These are phyloP conservation scores for Aradophagus sp. DNA, from an alignment of 1,140 invertebrate species.

Conservation along the genomic window DNA sequence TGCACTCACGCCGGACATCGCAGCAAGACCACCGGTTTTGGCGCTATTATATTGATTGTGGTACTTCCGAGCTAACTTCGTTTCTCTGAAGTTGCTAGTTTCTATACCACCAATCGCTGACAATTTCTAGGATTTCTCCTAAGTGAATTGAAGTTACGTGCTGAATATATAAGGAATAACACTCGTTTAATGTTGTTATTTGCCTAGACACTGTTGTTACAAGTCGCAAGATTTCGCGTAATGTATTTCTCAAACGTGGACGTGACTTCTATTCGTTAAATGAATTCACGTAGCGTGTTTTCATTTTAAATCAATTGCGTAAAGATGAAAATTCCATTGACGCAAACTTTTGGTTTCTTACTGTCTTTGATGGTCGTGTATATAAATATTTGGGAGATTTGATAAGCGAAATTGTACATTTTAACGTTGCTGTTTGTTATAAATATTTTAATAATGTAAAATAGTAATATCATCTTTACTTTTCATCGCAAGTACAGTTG, in stretches of 20 bases:
- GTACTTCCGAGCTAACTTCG: slow-evolving; percentile 70
- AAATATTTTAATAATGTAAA: too few relatives aligned
- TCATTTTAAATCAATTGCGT: too few relatives aligned
- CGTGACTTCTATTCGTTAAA: not conserved
- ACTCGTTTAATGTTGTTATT: slow-evolving; percentile 39
- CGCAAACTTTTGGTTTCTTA: too few relatives aligned
- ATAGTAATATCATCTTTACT: too few relatives aligned
- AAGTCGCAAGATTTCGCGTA: slow-evolving; percentile 36
- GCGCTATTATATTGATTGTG: slow-evolving; percentile 74
- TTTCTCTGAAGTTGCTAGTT: slow-evolving; percentile 68
- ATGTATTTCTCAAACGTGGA: not conserved
- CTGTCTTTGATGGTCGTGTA: too few relatives aligned
- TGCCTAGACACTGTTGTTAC: slow-evolving; percentile 48
- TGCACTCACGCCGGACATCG: slow-evolving; percentile 66
- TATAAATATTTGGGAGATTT: too few relatives aligned
- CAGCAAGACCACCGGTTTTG: slow-evolving; percentile 67
- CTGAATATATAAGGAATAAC: slow-evolving; percentile 49
- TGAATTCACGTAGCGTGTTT: too few relatives aligned
- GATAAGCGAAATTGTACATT: too few relatives aligned
- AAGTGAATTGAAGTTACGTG: slow-evolving; percentile 69
- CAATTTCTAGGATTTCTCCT: slow-evolving; percentile 68
- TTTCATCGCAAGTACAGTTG: too few relatives aligned
- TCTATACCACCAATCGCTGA: slow-evolving; percentile 66
- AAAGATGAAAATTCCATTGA: too few relatives aligned
- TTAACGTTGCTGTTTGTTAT: too few relatives aligned